Evolutionary conservation across 2,113 vertebrate species (phyloP).

Genomic region (Dicerorhinus sumatrensis): DNA sequence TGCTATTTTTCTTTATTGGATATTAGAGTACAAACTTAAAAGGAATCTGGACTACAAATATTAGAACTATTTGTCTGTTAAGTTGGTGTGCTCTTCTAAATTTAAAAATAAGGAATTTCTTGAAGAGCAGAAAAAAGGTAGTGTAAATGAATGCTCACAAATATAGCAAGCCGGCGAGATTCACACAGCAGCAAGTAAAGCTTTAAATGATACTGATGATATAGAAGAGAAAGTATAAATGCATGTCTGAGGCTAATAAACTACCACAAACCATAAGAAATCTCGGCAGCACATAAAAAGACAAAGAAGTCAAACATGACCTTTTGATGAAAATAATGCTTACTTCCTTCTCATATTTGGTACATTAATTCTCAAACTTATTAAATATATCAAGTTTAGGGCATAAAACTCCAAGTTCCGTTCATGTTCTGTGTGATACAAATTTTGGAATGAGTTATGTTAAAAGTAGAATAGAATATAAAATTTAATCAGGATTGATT

Average conservation of each 20-base stretch:
- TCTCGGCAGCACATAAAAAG: constrained; percentile 3
- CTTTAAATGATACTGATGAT: constrained; percentile 38
- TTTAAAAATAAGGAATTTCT: neutral
- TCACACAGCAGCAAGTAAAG: constrained; percentile 33
- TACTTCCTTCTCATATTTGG: constrained; percentile 52
- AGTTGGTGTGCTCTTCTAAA: neutral
- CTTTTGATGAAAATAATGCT: constrained; percentile 76
- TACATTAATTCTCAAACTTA: constrained; percentile 1
- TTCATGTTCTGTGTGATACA: neutral
- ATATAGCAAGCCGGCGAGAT: constrained; percentile 1
- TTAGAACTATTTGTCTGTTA: neutral
- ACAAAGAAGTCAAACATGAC: constrained; percentile 63
- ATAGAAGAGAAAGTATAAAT: constrained; percentile 72
- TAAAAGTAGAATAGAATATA: constrained; percentile 22
- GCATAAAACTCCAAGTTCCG: constrained; percentile 22
- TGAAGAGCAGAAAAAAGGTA: neutral
- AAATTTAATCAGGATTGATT: neutral
- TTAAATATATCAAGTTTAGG: constrained; percentile 71
- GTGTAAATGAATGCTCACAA: neutral
- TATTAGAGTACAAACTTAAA: neutral
- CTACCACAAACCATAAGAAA: constrained; percentile 57
- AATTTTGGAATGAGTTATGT: neutral
- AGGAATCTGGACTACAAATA: neutral
- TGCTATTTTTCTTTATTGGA: neutral
- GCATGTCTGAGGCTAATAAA: constrained; percentile 69